Evolutionary conservation across 2,113 vertebrate genomes (phyloP).

Genomic region (Butastur rufipennis): DNA sequence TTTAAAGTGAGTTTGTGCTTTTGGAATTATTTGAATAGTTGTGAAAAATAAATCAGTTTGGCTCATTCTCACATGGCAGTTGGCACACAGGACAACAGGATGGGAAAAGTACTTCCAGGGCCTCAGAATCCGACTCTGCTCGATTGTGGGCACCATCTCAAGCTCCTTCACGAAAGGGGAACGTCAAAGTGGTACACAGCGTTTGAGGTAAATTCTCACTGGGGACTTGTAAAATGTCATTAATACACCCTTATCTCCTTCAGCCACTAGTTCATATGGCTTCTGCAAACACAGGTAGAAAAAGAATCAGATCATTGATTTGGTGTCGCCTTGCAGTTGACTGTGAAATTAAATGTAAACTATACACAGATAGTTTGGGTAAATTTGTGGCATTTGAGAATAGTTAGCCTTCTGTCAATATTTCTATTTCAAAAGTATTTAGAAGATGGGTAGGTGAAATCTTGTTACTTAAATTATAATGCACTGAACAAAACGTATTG

Average conservation of each 20-base stretch:
- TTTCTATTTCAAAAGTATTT: not conserved
- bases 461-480: not conserved
- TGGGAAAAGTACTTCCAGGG: not conserved
- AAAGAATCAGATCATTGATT: not conserved
- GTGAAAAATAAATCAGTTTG: not conserved
- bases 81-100: not conserved
- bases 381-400: not conserved
- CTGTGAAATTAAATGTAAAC: not conserved
- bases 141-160: not conserved
- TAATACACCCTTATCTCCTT: not conserved
- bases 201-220: not conserved
- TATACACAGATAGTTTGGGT: not conserved
- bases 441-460: not conserved
- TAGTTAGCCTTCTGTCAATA: slow-evolving; percentile 7
- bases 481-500: not conserved
- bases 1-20: not conserved
- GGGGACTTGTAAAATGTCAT: not conserved
- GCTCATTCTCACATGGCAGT: not conserved
- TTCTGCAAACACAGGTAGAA: not conserved
- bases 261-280: not conserved
- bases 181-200: not conserved
- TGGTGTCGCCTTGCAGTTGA: not conserved
- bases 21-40: not conserved
- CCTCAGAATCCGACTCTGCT: not conserved
- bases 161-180: not conserved